phyloP scores from a whole-genome alignment of 2,113 vertebrate species.

The Pungitius pungitius region DNA sequence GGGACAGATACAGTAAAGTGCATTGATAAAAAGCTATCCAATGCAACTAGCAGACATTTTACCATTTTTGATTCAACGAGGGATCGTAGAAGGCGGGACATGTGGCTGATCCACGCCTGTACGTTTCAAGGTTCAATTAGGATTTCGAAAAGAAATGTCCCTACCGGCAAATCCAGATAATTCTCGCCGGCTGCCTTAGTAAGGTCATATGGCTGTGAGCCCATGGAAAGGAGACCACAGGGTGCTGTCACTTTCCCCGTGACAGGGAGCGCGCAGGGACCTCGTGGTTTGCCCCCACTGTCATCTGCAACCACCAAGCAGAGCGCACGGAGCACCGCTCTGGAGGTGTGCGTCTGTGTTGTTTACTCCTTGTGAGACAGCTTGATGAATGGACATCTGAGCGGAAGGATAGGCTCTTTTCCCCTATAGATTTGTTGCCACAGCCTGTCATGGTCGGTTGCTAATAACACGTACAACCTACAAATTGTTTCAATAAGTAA shows the following conservation, averaged over 20 bases:
- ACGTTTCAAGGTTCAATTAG: not conserved
- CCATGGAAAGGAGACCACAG: conserved; percentile 27
- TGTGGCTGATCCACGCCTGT: not conserved
- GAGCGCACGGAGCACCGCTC: conserved; percentile 29
- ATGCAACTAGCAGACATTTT: not conserved
- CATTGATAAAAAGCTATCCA: not conserved
- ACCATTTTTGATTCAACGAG: not conserved
- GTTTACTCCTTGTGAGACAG: conserved; percentile 64
- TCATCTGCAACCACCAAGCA: conserved; percentile 45
- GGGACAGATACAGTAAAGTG: no score
- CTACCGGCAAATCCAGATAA: no score
- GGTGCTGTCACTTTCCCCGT: conserved; percentile 49
- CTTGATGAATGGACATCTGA: conserved; percentile 66
- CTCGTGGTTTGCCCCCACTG: conserved; percentile 59
- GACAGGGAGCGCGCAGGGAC: conserved; percentile 44
- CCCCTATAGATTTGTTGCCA: conserved; percentile 45
- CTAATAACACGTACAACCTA: conserved; percentile 1
- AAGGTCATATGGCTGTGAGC: conserved; percentile 29
- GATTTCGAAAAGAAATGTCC: not conserved
- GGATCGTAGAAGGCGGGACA: not conserved
- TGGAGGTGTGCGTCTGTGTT: conserved; percentile 40
- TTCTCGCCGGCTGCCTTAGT: conserved; percentile 21
- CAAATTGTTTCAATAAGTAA: conserved; percentile 50
- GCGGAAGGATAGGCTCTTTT: conserved; percentile 51
- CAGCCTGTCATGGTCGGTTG: conserved; percentile 20